A percentile compares a stretch with the other conserved stretches of the same genome.
Evolutionary conservation across 1,140 invertebrate genomes (phyloP).

Genomic region (Tachypleus tridentatus): DNA sequence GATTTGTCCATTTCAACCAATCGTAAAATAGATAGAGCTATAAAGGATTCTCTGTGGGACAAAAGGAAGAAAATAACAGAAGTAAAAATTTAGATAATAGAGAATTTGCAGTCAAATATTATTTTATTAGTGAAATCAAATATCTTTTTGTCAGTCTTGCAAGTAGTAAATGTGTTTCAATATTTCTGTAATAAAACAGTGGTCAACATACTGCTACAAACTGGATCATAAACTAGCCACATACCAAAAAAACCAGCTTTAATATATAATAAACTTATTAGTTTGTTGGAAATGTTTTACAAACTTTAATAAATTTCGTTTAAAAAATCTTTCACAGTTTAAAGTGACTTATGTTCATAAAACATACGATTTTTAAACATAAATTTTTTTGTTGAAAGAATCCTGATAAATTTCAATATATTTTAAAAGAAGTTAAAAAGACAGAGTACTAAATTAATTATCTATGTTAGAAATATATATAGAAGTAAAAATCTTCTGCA

Average conservation of each 20-base stretch:
- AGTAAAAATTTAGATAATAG: background rate
- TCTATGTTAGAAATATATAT: no score
- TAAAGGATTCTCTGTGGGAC: slow-evolving; percentile 42
- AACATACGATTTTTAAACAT: no score
- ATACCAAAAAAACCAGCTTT: background rate
- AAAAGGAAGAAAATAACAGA: background rate
- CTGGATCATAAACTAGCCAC: background rate
- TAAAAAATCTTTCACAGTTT: no score
- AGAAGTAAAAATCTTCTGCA: no score
- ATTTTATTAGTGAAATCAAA: slow-evolving; percentile 5
- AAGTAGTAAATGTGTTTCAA: background rate
- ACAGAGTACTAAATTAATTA: no score
- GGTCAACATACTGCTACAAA: background rate
- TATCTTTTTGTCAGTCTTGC: background rate
- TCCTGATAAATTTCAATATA: no score
- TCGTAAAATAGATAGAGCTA: slow-evolving; percentile 74
- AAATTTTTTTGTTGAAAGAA: no score
- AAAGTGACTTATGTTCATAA: no score
- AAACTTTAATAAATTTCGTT: no score
- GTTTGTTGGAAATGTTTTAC: no score
- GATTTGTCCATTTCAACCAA: slow-evolving; percentile 82
- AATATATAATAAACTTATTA: no score
- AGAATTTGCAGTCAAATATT: slow-evolving; percentile 6
- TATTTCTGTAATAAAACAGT: background rate
- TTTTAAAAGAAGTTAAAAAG: no score